A percentile compares a stretch with the other conserved stretches of the same genome.
phyloP scores from a whole-genome alignment of 2,888 invertebrate species.

The Drosophila sordidapex region DNA sequence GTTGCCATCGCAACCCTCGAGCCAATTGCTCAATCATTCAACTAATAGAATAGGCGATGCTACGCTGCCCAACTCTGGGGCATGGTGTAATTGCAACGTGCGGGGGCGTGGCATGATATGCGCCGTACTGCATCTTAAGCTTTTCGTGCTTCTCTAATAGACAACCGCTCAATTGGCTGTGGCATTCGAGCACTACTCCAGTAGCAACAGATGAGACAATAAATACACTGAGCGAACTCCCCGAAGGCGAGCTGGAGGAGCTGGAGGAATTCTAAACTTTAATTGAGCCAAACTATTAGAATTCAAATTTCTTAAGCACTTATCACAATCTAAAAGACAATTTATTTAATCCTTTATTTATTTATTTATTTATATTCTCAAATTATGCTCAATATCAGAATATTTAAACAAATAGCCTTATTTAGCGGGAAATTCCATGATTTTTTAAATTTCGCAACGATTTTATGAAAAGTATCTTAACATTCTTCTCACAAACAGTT shows the following conservation, averaged over 20 bases:
- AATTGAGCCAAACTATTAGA: too few relatives aligned
- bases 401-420: not conserved
- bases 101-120: slow-evolving; percentile 42
- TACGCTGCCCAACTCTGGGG: slow-evolving; percentile 6
- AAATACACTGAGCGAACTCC: slow-evolving; percentile 1
- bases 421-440: not conserved
- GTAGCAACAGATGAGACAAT: slow-evolving; percentile 13
- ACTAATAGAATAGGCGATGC: slow-evolving; percentile 57
- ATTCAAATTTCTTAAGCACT: not conserved
- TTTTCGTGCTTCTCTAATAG: slow-evolving; percentile 24
- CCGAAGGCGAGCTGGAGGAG: not conserved
- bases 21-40: slow-evolving; percentile 68
- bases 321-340: not conserved
- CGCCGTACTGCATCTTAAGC: slow-evolving; percentile 12
- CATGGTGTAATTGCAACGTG: slow-evolving; percentile 50
- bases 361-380: not conserved
- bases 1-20: slow-evolving; percentile 33
- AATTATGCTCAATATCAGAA: not conserved
- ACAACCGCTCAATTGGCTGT: slow-evolving; percentile 63
- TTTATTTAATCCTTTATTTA: not conserved
- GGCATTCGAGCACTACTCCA: slow-evolving; percentile 1
- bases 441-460: not conserved
- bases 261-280: not conserved
- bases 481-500: not conserved
- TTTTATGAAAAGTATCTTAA: not conserved